phyloP scores from a whole-genome alignment of 2,113 vertebrate genomes.

The Illadopsis cleaveri region DNA sequence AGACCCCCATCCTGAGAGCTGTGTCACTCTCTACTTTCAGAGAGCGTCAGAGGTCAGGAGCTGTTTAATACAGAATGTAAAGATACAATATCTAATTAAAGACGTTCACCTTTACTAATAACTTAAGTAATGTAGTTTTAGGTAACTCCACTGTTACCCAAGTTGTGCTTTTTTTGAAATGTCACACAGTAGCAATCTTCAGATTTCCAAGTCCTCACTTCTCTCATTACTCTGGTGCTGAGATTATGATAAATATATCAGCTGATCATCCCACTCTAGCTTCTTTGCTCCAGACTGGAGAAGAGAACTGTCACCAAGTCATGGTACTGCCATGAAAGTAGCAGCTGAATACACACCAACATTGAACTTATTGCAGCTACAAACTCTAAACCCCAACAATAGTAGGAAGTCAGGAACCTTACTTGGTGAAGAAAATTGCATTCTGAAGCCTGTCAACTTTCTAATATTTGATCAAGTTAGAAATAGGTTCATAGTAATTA shows the following conservation, averaged over 20 bases:
- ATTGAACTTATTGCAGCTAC: neutral
- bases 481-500: neutral
- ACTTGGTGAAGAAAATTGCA: neutral
- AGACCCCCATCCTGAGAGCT: fast-evolving
- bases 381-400: neutral
- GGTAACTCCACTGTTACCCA: neutral
- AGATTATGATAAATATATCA: neutral
- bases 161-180: neutral
- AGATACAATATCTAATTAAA: neutral
- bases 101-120: neutral
- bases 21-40: neutral
- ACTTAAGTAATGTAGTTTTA: neutral
- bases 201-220: neutral
- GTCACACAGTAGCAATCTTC: neutral
- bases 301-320: neutral
- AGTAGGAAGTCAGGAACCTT: neutral
- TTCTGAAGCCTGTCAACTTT: neutral
- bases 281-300: neutral
- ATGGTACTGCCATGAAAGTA: neutral
- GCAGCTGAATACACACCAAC: neutral
- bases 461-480: neutral
- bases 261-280: neutral
- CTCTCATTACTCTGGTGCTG: neutral
- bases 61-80: neutral
- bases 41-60: fast-evolving